These are phyloP conservation scores for Glaucomys volans DNA, from an alignment of 2,113 vertebrate species.

Conservation along the genomic window DNA sequence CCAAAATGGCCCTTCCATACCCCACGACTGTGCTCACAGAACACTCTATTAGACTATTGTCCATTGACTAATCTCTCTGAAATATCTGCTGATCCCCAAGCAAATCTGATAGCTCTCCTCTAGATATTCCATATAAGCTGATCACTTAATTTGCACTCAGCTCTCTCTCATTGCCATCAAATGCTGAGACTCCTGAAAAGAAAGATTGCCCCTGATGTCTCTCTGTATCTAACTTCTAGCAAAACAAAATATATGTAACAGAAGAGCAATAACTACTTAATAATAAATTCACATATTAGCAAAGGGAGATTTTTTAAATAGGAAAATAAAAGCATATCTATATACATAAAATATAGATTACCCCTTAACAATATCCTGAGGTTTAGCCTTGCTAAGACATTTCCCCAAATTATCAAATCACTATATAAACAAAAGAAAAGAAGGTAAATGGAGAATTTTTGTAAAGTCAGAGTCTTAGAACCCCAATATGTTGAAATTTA, in stretches of 20 bases:
- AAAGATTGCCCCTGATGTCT: neutral
- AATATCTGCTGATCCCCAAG: neutral
- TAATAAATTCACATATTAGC: slow-evolving; percentile 26
- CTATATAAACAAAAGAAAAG: neutral
- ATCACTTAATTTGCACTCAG: neutral
- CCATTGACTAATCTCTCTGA: neutral
- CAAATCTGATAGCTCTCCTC: neutral
- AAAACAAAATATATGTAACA: neutral
- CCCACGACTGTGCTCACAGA: neutral
- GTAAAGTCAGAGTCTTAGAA: neutral
- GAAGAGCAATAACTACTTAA: neutral
- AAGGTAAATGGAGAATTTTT: neutral
- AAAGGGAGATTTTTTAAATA: neutral
- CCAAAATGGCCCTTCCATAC: neutral
- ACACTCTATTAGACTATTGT: neutral
- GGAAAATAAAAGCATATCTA: neutral
- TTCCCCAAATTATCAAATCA: slow-evolving; percentile 20
- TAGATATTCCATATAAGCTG: neutral
- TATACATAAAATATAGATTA: neutral
- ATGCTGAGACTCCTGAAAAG: neutral
- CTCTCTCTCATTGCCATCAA: neutral
- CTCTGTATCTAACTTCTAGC: neutral
- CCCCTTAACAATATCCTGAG: neutral
- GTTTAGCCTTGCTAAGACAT: neutral
- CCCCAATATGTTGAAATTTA: neutral